Percentiles rank a stretch among this genome's conserved stretches.
These are phyloP conservation scores for Brachystomella parvula DNA, from an alignment of 1,140 invertebrate genomes.

Conservation along the genomic window DNA sequence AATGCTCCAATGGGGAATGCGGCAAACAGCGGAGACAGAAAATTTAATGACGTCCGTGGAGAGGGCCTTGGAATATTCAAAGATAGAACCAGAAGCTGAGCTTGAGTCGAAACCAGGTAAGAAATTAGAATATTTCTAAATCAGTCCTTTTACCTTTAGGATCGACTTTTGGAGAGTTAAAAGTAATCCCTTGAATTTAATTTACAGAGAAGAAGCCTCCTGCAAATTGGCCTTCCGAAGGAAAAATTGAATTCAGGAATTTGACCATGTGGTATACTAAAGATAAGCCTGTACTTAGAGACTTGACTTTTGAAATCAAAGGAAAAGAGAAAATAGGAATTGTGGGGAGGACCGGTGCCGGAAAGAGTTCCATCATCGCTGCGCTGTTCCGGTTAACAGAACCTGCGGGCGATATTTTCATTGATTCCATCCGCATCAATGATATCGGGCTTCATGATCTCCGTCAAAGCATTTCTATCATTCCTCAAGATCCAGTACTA, in stretches of 20 bases:
- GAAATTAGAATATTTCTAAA: background rate
- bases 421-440: conserved; percentile 50
- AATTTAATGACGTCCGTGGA: conserved; percentile 76
- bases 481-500: conserved; percentile 64
- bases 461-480: conserved; percentile 59
- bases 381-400: conserved; percentile 54
- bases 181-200: background rate
- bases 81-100: conserved; percentile 44
- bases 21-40: conserved; percentile 68
- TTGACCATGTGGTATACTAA: conserved; percentile 54
- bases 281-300: conserved; percentile 47
- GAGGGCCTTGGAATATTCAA: conserved; percentile 64
- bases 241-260: conserved; percentile 58
- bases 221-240: conserved; percentile 58
- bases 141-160: background rate
- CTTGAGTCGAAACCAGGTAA: conserved; percentile 27
- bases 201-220: conserved; percentile 49
- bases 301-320: conserved; percentile 50
- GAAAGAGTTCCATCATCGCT: conserved; percentile 50
- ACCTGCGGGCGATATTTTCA: conserved; percentile 51
- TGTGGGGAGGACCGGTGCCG: conserved; percentile 60
- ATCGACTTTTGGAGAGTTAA: background rate
- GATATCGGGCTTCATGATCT: conserved; percentile 53
- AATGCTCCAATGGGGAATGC: conserved; percentile 66
- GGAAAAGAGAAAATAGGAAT: conserved; percentile 59